phyloP scores from a whole-genome alignment of 2,888 invertebrate species.

The Aelia acuminata region DNA sequence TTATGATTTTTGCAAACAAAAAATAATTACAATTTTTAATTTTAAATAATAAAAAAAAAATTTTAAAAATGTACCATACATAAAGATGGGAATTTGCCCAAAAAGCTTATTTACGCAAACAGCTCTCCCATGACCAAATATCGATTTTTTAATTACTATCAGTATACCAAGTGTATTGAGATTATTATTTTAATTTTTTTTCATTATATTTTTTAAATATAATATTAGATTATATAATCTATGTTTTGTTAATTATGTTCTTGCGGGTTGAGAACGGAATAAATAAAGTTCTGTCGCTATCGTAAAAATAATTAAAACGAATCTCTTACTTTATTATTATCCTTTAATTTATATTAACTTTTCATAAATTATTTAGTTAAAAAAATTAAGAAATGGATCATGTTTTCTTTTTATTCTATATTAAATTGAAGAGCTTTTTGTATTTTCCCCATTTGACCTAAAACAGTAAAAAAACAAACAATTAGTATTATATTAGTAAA shows the following conservation, averaged over 20 bases:
- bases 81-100: background rate
- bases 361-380: background rate
- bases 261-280: slow-evolving; percentile 10
- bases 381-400: background rate
- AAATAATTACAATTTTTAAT: background rate
- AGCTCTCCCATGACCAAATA: slow-evolving; percentile 37
- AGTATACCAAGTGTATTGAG: slow-evolving; percentile 30
- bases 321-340: slow-evolving; percentile 25
- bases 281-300: background rate
- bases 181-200: background rate
- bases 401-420: background rate
- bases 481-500: background rate
- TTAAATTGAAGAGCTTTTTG: background rate
- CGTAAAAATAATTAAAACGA: background rate
- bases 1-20: background rate
- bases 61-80: background rate
- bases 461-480: background rate
- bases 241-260: background rate
- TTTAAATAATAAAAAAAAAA: background rate
- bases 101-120: background rate
- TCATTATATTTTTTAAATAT: background rate
- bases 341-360: slow-evolving; percentile 10
- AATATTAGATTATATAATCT: slow-evolving; percentile 26
- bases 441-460: background rate
- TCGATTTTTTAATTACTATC: slow-evolving; percentile 6